Base-by-base conservation (phyloP, 1,140 invertebrate genomes). In the Drosophila pandora region DNA sequence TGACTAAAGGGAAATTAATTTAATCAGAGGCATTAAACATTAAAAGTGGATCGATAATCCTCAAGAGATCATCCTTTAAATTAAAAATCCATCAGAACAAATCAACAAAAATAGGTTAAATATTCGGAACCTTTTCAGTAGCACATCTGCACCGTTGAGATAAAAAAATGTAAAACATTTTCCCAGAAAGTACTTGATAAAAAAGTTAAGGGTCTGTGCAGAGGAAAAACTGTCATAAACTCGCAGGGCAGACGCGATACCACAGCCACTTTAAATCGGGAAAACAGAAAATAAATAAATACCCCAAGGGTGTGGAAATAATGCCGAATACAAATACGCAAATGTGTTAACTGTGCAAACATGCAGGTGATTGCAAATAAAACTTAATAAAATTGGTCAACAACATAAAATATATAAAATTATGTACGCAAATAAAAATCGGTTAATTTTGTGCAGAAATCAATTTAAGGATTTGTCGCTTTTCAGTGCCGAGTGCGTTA, bases 341-440 rank as follows among this genome's bases (percentile, higher is more conserved):
- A 88, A 87, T 82, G 82, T 87, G 79, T 87, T 87, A 87, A 88
- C 74, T 88, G 75, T 75, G 79, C 74, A 87, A 82, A 88, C 82
- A 87, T 87, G 82, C 82, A 88, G 83, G 82, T 87, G 82, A 87
- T 88, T 63, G 83, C 83, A 87, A 87, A 87, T 87, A 85, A 87
- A 87, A 87, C 82, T 79, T 87, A 88, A 88, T 87, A 64, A 87
- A 87, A 88, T 87, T 62, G 85, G 82, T 88, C 83, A 87, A 85
- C 82, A 87, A 62, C 62, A 85, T 62, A 72, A 80, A 78, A 76
- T 61, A 69, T 80, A 71, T 78, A 54, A 73, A 63, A 73, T 73
- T 73, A 73, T 73, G 69, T 50, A 28, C 22, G 59, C 41, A 62
- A 55, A 56, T 75, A 85, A 88, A 78, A 88, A 78, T 82, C 75